phyloP scores from a whole-genome alignment of 2,113 vertebrate genomes.

The Istiophorus platypterus region DNA sequence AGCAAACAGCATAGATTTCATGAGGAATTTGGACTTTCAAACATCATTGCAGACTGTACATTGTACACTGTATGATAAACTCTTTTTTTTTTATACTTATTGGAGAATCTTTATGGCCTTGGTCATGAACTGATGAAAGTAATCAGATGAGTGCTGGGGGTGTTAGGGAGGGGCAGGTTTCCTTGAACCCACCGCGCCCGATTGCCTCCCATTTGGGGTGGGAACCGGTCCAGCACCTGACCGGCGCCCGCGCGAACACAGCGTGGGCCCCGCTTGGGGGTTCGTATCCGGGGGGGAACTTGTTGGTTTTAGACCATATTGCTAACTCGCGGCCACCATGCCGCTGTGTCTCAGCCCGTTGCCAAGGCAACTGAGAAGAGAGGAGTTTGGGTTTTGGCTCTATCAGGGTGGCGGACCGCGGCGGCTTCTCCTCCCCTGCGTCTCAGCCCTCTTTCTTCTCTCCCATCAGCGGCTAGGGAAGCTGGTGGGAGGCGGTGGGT shows the following conservation, averaged over 20 bases:
- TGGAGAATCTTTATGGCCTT: too few relatives aligned
- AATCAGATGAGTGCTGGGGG: background rate
- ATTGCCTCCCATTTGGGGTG: too few relatives aligned
- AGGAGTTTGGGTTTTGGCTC: conserved; percentile 53
- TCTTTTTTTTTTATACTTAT: too few relatives aligned
- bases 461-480: conserved; percentile 54
- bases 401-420: conserved; percentile 30
- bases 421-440: conserved; percentile 48
- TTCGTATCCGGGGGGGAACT: too few relatives aligned
- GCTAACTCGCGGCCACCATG: conserved; percentile 19
- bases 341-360: conserved; percentile 44
- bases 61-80: too few relatives aligned
- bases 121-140: background rate
- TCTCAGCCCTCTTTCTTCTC: conserved; percentile 64
- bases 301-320: conserved; percentile 44
- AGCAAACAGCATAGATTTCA: too few relatives aligned
- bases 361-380: conserved; percentile 57
- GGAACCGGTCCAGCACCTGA: too few relatives aligned
- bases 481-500: conserved; percentile 74
- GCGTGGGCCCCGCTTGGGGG: too few relatives aligned
- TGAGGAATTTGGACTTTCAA: too few relatives aligned
- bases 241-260: too few relatives aligned
- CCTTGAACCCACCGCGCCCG: too few relatives aligned
- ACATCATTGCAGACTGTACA: too few relatives aligned
- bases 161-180: background rate